These are phyloP conservation scores for Lasius platythorax DNA, from an alignment of 2,888 invertebrate species.

Conservation along the genomic window DNA sequence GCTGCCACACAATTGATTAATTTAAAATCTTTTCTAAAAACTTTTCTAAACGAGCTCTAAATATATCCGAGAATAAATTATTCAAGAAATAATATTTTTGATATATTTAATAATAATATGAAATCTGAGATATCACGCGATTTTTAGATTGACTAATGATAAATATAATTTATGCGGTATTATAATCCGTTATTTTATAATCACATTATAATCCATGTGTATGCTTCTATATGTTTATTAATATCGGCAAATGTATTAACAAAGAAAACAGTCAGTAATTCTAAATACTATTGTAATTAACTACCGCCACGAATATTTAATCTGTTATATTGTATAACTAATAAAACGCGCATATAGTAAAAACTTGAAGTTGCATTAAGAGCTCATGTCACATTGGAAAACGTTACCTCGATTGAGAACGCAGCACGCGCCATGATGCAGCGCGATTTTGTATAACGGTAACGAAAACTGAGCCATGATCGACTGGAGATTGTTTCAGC, in stretches of 20 bases:
- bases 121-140: neutral
- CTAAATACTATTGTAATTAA: neutral
- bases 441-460: constrained; percentile 68
- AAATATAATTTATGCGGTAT: neutral
- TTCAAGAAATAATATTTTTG: neutral
- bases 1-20: neutral
- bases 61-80: neutral
- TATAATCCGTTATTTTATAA: neutral
- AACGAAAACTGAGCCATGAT: constrained; percentile 45
- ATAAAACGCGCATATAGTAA: constrained; percentile 44
- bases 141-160: constrained; percentile 10
- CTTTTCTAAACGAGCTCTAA: neutral
- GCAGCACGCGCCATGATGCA: constrained; percentile 61
- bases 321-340: constrained; percentile 66
- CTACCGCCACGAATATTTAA: neutral
- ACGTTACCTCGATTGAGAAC: constrained; percentile 60
- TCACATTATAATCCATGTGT: neutral
- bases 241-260: neutral
- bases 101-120: neutral
- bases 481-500: constrained; percentile 50
- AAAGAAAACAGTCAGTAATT: neutral
- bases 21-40: neutral
- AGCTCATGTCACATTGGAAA: constrained; percentile 49
- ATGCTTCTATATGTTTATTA: constrained; percentile 8
- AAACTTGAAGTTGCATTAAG: constrained; percentile 42